phyloP scores from a whole-genome alignment of 2,113 vertebrate species.

The Thalassoma bifasciatum region DNA sequence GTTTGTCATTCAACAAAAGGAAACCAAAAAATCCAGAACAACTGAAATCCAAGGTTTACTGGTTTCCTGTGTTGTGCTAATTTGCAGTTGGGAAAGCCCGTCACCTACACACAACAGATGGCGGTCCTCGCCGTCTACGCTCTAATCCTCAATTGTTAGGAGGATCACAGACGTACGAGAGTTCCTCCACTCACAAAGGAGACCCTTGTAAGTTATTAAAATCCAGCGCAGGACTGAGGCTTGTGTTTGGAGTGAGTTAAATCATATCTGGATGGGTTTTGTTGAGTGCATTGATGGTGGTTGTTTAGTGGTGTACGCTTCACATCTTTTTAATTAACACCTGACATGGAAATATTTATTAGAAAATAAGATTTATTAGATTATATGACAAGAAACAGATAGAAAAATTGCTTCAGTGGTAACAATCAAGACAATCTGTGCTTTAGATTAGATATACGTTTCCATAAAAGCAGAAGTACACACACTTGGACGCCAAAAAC shows the following conservation, averaged over 20 bases:
- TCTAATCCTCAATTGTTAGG: slow-evolving; percentile 63
- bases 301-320: neutral
- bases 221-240: neutral
- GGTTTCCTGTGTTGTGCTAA: slow-evolving; percentile 34
- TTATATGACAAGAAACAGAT: too few species aligned
- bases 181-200: slow-evolving; percentile 31
- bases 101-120: slow-evolving; percentile 66
- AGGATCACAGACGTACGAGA: slow-evolving; percentile 54
- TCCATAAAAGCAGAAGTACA: too few species aligned
- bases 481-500: too few species aligned
- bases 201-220: slow-evolving; percentile 26
- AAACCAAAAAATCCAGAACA: slow-evolving; percentile 6
- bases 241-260: neutral
- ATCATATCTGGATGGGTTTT: neutral
- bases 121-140: slow-evolving; percentile 42
- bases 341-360: too few species aligned
- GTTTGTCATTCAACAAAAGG: slow-evolving; percentile 32
- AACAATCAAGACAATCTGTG: too few species aligned
- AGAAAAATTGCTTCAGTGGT: too few species aligned
- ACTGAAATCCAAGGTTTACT: neutral
- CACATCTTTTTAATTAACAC: too few species aligned
- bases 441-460: too few species aligned
- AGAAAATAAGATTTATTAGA: too few species aligned
- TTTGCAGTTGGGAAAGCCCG: slow-evolving; percentile 51
- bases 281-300: neutral